Evolutionary conservation across 1,140 invertebrate genomes (phyloP).

Genomic region (Calliphora vicina): DNA sequence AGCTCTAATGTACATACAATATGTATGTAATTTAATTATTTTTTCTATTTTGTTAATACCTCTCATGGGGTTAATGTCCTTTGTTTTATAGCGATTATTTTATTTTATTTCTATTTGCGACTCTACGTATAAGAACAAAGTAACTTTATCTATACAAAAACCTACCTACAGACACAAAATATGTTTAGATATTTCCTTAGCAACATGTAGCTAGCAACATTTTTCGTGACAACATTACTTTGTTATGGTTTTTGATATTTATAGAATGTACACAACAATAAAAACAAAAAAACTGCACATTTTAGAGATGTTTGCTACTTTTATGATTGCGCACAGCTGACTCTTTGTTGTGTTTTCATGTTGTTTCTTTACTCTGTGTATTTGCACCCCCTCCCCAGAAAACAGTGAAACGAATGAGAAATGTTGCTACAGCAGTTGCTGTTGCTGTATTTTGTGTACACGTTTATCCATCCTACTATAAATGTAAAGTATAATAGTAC

Average conservation of each 20-base stretch:
- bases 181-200: not conserved
- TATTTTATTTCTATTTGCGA: too few relatives aligned
- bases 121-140: too few relatives aligned
- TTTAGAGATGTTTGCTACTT: slow-evolving; percentile 12
- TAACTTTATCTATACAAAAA: too few relatives aligned
- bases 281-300: slow-evolving; percentile 11
- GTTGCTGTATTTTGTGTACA: not conserved
- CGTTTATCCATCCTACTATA: not conserved
- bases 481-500: not conserved
- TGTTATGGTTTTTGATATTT: not conserved
- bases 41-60: too few relatives aligned
- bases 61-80: not conserved
- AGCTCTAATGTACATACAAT: too few relatives aligned
- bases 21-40: too few relatives aligned
- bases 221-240: not conserved
- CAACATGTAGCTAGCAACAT: slow-evolving; percentile 16
- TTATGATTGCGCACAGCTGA: slow-evolving; percentile 20
- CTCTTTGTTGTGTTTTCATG: slow-evolving; percentile 11
- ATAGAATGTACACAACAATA: not conserved
- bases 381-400: not conserved
- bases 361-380: not conserved
- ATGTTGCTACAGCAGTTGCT: too few relatives aligned
- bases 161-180: not conserved
- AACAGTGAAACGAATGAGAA: not conserved
- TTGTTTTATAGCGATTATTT: not conserved